Conservation (phyloP, 2,113 vertebrate species). For the Tichodroma muraria region DNA sequence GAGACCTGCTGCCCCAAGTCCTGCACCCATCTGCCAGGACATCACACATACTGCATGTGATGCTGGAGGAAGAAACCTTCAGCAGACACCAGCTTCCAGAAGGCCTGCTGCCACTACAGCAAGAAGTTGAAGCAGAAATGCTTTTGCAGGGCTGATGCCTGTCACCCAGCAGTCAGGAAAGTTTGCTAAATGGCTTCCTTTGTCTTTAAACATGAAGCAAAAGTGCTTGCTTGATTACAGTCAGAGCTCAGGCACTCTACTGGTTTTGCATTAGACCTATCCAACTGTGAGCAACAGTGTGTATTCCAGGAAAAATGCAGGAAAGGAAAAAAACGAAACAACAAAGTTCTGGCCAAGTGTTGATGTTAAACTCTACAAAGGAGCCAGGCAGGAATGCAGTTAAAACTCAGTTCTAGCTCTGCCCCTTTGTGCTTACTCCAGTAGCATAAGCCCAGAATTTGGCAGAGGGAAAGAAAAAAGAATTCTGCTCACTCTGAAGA, state of each 20-base stretch:
- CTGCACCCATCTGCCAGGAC: rapidly evolving
- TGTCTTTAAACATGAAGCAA: neutral
- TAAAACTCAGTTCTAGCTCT: neutral
- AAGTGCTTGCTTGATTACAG: neutral
- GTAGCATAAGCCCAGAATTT: neutral
- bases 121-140: rapidly evolving
- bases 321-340: neutral
- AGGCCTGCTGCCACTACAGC: rapidly evolving
- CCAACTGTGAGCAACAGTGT: neutral
- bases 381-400: neutral
- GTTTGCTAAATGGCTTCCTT: neutral
- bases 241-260: neutral
- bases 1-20: neutral
- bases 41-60: rapidly evolving
- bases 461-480: rapidly evolving
- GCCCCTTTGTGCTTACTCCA: neutral
- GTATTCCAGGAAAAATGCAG: neutral
- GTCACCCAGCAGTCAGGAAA: neutral
- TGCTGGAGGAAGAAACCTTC: neutral
- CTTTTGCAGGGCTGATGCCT: neutral
- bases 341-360: neutral
- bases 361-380: neutral
- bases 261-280: neutral
- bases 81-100: neutral
- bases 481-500: neutral